Percentiles rank a stretch among this genome's conserved stretches.
Evolutionary conservation across 2,888 invertebrate genomes (phyloP).

Genomic region (Prenolepis imparis): DNA sequence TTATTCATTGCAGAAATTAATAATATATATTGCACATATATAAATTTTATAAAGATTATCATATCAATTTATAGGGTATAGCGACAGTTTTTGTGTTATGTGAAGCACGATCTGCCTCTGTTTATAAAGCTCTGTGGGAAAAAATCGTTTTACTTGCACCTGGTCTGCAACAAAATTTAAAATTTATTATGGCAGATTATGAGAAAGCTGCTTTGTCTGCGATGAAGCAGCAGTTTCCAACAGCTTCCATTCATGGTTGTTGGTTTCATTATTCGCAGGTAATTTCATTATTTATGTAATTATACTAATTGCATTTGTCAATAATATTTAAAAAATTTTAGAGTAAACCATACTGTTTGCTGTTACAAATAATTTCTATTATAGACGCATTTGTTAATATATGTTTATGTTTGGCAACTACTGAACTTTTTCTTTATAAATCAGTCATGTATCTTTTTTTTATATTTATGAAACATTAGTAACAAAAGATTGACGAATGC

Average conservation of each 20-base stretch:
- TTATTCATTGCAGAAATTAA: not conserved
- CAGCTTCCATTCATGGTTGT: not conserved
- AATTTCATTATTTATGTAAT: no score
- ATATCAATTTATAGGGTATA: constrained; percentile 3
- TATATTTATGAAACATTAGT: no score
- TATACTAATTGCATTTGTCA: no score
- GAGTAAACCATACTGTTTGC: no score
- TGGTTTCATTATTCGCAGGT: constrained; percentile 15
- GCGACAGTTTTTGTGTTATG: constrained; percentile 5
- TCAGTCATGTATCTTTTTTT: no score
- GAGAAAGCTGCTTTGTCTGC: not conserved
- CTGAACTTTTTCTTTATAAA: no score
- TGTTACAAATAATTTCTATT: no score
- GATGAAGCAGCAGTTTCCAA: not conserved
- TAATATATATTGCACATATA: no score
- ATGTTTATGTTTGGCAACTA: no score
- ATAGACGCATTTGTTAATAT: no score
- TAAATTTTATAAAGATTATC: not conserved
- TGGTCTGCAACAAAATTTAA: not conserved
- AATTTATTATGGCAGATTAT: constrained; percentile 13
- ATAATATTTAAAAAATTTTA: no score
- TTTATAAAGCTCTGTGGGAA: constrained; percentile 9
- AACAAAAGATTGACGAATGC: no score
- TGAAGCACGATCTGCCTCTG: not conserved
- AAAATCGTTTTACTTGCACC: constrained; percentile 13